A percentile compares a stretch with the other conserved stretches of the same genome.
Evolutionary conservation across 1,140 invertebrate genomes (phyloP).

Genomic region (Drosophila oshimai): DNA sequence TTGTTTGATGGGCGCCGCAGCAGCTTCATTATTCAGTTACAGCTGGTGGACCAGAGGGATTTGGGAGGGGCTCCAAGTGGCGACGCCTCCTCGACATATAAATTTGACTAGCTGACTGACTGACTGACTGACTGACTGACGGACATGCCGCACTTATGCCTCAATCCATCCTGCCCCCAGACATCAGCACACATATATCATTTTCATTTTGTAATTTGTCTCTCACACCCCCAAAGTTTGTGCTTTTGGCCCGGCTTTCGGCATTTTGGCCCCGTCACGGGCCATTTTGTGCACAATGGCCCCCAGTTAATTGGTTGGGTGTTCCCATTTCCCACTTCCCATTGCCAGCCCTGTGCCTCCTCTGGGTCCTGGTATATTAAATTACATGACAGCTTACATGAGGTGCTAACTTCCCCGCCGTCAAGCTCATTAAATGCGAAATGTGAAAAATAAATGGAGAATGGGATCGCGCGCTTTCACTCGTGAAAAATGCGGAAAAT

Average conservation of each 20-base stretch:
- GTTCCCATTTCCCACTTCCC: conserved; percentile 26
- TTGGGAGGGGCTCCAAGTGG: neutral
- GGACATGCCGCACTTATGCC: conserved; percentile 42
- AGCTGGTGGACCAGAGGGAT: conserved; percentile 32
- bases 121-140: too few species aligned
- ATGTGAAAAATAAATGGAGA: conserved; percentile 42
- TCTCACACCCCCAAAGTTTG: neutral
- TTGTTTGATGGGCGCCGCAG: conserved; percentile 53
- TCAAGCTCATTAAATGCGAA: conserved; percentile 57
- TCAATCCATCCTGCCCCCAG: conserved; percentile 12
- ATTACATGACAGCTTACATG: conserved; percentile 78
- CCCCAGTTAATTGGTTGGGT: conserved; percentile 77
- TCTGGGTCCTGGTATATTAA: conserved; percentile 43
- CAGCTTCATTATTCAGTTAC: conserved; percentile 48
- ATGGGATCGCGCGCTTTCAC: neutral
- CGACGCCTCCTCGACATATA: conserved; percentile 21
- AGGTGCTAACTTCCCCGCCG: conserved; percentile 34
- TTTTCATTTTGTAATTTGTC: conserved; percentile 80
- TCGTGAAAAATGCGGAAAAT: conserved; percentile 58
- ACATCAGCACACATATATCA: conserved; percentile 66
- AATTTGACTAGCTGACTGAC: conserved; percentile 45
- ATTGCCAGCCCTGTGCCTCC: too few species aligned
- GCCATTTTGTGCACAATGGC: conserved; percentile 52
- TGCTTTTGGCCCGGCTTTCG: conserved; percentile 15
- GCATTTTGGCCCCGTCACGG: conserved; percentile 14